Percentiles rank a stretch among this genome's conserved stretches.
phyloP scores from a whole-genome alignment of 2,113 vertebrate genomes.

The Vulpes vulpes region DNA sequence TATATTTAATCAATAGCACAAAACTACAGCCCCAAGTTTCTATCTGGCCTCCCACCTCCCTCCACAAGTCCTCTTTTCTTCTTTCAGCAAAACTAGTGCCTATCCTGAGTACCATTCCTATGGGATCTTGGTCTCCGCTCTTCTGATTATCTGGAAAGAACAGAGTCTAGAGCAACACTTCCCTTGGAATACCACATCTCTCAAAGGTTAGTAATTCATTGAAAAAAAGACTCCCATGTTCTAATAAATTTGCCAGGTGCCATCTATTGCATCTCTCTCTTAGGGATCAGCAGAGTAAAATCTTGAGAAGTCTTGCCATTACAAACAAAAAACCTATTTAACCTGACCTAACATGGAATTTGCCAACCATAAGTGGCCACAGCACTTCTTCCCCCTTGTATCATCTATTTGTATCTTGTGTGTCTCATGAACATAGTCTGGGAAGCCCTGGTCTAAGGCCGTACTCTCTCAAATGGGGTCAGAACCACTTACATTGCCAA shows the following conservation, averaged over 20 bases:
- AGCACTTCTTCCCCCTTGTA: background rate
- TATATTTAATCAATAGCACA: background rate
- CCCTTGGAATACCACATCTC: background rate
- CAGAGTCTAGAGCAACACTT: background rate
- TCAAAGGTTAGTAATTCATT: background rate
- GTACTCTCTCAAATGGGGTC: background rate
- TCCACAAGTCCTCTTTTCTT: background rate
- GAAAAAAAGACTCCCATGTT: background rate
- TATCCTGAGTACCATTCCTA: background rate
- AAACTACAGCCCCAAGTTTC: background rate
- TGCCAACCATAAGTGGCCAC: background rate
- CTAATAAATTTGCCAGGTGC: background rate
- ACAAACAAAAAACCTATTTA: slow-evolving; percentile 33
- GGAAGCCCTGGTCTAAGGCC: background rate
- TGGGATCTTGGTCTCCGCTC: background rate
- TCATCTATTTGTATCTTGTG: background rate
- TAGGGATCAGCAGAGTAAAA: background rate
- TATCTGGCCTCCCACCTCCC: background rate
- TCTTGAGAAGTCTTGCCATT: background rate
- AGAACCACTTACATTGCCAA: background rate
- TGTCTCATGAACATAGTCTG: background rate
- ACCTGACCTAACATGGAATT: background rate
- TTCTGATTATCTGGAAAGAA: background rate
- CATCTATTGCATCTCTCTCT: background rate
- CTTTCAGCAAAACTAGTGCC: background rate